phyloP scores from a whole-genome alignment of 2,113 vertebrate species.

The Prunella himalayana region DNA sequence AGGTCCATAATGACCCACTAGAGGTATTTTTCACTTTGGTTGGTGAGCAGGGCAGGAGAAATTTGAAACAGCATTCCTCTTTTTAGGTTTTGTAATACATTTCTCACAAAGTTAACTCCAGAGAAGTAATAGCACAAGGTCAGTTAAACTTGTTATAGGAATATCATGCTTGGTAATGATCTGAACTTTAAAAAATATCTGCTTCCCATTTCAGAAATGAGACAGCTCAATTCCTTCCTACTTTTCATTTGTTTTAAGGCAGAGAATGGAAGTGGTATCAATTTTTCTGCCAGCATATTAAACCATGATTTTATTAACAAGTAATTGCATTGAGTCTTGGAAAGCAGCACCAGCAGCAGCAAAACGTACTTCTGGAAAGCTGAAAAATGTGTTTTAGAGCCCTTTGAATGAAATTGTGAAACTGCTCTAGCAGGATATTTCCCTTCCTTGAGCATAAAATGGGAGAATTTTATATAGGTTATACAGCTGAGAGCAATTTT shows the following conservation, averaged over 20 bases:
- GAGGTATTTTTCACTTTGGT: background rate
- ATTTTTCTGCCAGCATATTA: conserved; percentile 64
- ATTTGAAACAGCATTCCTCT: background rate
- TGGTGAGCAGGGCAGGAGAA: background rate
- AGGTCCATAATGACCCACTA: background rate
- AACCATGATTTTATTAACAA: conserved; percentile 71
- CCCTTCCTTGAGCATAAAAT: background rate
- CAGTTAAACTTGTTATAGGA: conserved; percentile 49
- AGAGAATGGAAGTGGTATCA: conserved; percentile 60
- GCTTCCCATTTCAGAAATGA: conserved; percentile 65
- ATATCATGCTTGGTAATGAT: conserved; percentile 63
- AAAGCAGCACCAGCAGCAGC: conserved; percentile 40
- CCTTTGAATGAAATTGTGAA: conserved; percentile 51
- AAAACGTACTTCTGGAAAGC: conserved; percentile 34
- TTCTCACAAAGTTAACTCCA: background rate
- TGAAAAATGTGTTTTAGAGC: conserved; percentile 37
- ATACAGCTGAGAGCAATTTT: background rate
- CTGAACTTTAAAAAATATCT: conserved; percentile 61
- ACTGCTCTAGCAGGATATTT: background rate
- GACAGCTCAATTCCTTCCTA: conserved; percentile 53
- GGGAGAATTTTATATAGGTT: background rate
- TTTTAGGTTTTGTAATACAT: background rate
- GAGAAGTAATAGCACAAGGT: conserved; percentile 19
- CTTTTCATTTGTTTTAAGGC: conserved; percentile 65
- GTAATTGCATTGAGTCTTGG: conserved; percentile 57